Evolutionary conservation across 1,140 invertebrate genomes (phyloP).

Genomic region (Eriocheir sinensis): DNA sequence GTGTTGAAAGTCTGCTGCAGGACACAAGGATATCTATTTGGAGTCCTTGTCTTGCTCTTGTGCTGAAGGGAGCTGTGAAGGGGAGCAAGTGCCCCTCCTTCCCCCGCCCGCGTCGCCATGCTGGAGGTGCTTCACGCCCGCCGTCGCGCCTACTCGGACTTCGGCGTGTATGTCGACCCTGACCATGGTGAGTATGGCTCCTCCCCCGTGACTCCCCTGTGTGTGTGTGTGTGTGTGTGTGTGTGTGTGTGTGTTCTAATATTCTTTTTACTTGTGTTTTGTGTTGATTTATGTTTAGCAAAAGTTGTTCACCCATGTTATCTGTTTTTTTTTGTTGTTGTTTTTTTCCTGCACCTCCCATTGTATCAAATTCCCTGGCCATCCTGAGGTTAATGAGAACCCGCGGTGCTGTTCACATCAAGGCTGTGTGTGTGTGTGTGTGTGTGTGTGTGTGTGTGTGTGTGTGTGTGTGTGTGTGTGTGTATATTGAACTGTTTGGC

Average conservation of each 20-base stretch:
- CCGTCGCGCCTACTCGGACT: conserved; percentile 57
- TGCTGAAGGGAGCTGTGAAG: too few species aligned
- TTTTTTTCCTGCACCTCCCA: background rate
- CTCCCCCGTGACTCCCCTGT: background rate
- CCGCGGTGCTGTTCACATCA: background rate
- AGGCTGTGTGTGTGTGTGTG: background rate
- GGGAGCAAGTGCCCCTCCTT: background rate
- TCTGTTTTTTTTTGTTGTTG: background rate
- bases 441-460: background rate
- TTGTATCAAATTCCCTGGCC: background rate
- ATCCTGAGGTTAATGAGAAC: background rate
- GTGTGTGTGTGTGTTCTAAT: conserved; percentile 24
- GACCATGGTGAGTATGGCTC: conserved; percentile 55
- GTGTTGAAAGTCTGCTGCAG: background rate
- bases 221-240: conserved; percentile 46
- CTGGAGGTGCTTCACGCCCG: conserved; percentile 56
- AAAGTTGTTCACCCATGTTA: background rate
- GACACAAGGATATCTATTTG: background rate
- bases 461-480: too few species aligned
- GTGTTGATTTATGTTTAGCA: background rate
- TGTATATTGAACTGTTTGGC: too few species aligned
- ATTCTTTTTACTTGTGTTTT: background rate
- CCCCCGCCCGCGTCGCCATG: conserved; percentile 4
- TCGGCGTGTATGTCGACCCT: conserved; percentile 56
- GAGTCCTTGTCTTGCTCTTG: background rate